Evolutionary conservation across 2,797 vertebrate genomes (phyloP).

Genomic region (Capromys pilorides): DNA sequence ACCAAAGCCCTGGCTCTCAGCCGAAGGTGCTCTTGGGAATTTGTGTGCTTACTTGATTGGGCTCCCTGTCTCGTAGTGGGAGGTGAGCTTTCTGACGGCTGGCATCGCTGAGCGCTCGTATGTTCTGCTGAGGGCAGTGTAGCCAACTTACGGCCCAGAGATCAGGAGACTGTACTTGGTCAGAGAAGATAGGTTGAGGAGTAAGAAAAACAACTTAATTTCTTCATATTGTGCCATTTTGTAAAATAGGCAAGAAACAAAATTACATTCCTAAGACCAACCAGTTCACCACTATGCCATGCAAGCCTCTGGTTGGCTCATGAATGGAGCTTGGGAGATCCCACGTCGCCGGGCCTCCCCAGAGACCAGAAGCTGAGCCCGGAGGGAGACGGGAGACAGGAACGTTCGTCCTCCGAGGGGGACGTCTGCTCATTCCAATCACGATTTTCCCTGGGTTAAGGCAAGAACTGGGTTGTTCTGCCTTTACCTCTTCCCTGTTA

Average conservation of each 20-base stretch:
- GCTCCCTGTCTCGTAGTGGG: neutral
- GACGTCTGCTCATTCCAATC: accelerated
- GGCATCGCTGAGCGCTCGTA: accelerated
- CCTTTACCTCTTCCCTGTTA: neutral
- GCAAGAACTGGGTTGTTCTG: accelerated
- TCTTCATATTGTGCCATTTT: neutral
- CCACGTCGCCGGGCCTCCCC: accelerated
- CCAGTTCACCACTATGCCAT: no score
- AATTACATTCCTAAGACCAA: neutral
- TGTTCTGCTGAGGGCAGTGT: neutral
- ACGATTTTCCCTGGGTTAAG: no score
- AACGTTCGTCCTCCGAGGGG: neutral
- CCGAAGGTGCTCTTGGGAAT: neutral
- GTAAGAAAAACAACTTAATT: neutral
- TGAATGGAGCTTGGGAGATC: accelerated
- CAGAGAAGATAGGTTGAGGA: neutral
- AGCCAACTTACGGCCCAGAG: neutral
- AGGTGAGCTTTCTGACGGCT: neutral
- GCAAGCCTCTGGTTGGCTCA: neutral
- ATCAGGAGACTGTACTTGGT: neutral
- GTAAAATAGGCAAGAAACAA: neutral
- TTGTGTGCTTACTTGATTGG: neutral
- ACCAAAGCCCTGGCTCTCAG: neutral
- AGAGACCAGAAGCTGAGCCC: neutral
- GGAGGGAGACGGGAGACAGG: neutral